phyloP scores from a whole-genome alignment of 2,797 vertebrate genomes.

The Anguilla obscura region DNA sequence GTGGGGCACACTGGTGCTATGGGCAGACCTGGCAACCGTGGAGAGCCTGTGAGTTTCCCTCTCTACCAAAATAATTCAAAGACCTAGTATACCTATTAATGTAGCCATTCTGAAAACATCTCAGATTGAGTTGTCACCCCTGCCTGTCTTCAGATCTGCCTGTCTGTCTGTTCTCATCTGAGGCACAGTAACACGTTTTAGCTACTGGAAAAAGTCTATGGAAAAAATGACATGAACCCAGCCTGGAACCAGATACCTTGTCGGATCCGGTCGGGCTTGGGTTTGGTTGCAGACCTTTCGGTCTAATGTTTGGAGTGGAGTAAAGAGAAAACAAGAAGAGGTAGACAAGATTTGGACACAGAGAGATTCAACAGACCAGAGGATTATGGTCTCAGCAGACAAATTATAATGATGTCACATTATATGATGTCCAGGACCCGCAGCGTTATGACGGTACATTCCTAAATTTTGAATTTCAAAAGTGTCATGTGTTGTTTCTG shows the following conservation, averaged over 20 bases:
- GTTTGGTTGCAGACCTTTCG: too few species aligned
- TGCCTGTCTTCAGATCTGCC: not conserved
- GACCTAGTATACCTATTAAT: not conserved
- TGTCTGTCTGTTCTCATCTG: not conserved
- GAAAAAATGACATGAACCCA: too few species aligned
- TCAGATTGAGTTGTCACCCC: not conserved
- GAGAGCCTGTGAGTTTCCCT: constrained; percentile 83
- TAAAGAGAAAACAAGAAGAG: not conserved
- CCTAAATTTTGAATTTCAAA: not conserved
- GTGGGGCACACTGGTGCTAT: constrained; percentile 79
- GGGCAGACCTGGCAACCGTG: constrained; percentile 93
- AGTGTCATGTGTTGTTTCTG: not conserved
- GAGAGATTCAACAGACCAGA: not conserved
- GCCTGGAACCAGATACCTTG: too few species aligned
- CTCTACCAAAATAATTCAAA: not conserved
- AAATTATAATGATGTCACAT: not conserved
- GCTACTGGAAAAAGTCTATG: not conserved
- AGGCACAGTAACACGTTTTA: not conserved
- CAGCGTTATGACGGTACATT: not conserved
- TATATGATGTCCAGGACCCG: not conserved
- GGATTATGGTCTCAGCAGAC: not conserved
- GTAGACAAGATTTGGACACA: not conserved
- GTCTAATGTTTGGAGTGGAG: not conserved
- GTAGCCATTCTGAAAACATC: not conserved
- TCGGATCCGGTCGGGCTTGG: too few species aligned